Base-by-base conservation (phyloP, 2,888 invertebrate species). In the Diloba caeruleocephala region DNA sequence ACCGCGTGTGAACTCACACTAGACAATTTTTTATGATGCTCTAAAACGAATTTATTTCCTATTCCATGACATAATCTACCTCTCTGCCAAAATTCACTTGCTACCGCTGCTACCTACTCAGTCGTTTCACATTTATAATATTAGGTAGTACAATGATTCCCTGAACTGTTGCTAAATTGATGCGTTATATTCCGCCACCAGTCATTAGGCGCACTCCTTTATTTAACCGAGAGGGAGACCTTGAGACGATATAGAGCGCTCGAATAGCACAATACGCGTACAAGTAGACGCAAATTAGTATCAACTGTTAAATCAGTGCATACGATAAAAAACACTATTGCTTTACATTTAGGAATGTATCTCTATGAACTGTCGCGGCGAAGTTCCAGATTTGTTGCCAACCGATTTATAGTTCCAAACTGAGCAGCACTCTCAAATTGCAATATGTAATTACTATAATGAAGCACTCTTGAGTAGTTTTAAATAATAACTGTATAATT, bases 241-340 rank as follows among this genome's bases (percentile, higher is more conserved):
- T 70, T 70, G 69, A 60, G 38, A 36, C 41, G 10, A 33, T 43
- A 33, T 59, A 44, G 38, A 66, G 37, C 43, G 63, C 36, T 45
- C 44, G 48, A 62, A 43, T 58, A 39, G n/a, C 33, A 49, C 26
- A 13, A 33, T 26, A 48, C 17, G 13, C n/a, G 7, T 28, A 57
- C 41, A 37, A 26, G 15, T 38, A 41, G 13, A 51, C 19, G n/a
- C 29, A 10, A 19, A 50, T 46, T 55, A 2, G 21, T 3, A 32
- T 19, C 23, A 17, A 43, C 4, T 19, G 15, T 25, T 4, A 25
- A 21, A 37, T 25, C 15, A 25, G n/a, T 45, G 26, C 37, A 63
- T 4, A 2, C 37, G 8, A 48, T 44, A 46, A 5, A 42, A 5
- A 33, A 2, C 58, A 10, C 13, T 53, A 41, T 14, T 0, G 0